Evolutionary conservation across 2,113 vertebrate genomes (phyloP).

Genomic region (Turnix velox): DNA sequence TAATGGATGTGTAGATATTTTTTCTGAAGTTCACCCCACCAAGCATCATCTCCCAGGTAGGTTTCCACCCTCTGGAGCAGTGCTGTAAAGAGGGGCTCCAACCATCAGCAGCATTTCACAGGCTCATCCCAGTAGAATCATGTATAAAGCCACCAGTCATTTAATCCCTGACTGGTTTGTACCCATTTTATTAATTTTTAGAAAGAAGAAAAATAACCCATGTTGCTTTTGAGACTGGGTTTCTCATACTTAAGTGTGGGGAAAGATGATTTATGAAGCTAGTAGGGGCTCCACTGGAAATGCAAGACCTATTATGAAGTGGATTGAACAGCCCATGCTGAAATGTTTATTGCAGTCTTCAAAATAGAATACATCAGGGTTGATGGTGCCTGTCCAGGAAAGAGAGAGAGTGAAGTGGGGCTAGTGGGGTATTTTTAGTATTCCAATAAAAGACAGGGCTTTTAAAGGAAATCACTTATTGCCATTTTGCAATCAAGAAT

Average conservation of each 20-base stretch:
- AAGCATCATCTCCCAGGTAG: neutral
- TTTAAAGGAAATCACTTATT: slow-evolving; percentile 66
- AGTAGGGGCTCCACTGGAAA: slow-evolving; percentile 50
- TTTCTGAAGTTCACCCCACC: neutral
- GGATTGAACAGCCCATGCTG: slow-evolving; percentile 50
- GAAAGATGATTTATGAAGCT: slow-evolving; percentile 58
- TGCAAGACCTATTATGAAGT: slow-evolving; percentile 29
- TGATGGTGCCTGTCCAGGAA: slow-evolving; percentile 62
- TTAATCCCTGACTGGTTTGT: neutral
- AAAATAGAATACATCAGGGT: slow-evolving; percentile 49
- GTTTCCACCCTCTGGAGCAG: neutral
- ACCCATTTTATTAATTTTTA: neutral
- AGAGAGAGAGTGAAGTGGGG: slow-evolving; percentile 23
- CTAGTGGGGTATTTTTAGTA: slow-evolving; percentile 59
- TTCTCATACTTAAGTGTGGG: slow-evolving; percentile 25
- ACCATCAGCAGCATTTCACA: neutral
- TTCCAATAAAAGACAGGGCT: slow-evolving; percentile 57
- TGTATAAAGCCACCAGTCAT: neutral
- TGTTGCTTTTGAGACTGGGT: neutral
- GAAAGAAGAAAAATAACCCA: neutral
- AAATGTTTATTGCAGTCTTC: slow-evolving; percentile 66
- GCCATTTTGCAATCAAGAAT: slow-evolving; percentile 66
- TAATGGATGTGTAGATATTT: neutral
- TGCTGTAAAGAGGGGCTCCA: neutral
- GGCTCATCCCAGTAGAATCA: neutral